A percentile compares a stretch with the other conserved stretches of the same genome.
Evolutionary conservation across 2,888 invertebrate genomes (phyloP).

Genomic region (Eueremaeus valkanovi): DNA sequence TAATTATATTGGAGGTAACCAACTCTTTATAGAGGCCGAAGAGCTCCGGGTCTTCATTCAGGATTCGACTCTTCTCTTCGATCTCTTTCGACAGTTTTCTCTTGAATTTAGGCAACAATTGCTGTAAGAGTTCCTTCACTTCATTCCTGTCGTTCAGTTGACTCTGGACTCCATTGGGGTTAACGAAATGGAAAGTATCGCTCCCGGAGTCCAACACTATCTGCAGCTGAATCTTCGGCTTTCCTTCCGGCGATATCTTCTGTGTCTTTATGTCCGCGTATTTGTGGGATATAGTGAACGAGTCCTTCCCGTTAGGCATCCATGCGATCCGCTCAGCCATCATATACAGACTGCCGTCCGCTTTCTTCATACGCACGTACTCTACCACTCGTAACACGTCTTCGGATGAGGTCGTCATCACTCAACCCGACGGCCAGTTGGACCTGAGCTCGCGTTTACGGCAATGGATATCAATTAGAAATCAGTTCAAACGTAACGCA

Average conservation of each 20-base stretch:
- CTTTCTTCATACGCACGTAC: conserved; percentile 90
- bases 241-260: conserved; percentile 90
- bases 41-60: conserved; percentile 83
- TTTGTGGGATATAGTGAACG: conserved; percentile 84
- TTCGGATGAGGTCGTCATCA: conserved; percentile 69
- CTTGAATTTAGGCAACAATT: conserved; percentile 87
- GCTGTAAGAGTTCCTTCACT: conserved; percentile 85
- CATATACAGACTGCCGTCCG: conserved; percentile 88
- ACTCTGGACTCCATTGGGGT: conserved; percentile 72
- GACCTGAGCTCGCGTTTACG: not conserved
- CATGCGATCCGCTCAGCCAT: conserved; percentile 94
- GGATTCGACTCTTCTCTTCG: conserved; percentile 77
- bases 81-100: conserved; percentile 83
- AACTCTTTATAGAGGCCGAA: conserved; percentile 93
- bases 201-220: conserved; percentile 87
- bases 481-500: not conserved
- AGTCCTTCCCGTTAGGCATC: conserved; percentile 87
- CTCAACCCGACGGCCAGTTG: not conserved
- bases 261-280: conserved; percentile 96
- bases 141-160: conserved; percentile 86
- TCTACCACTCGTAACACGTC: conserved; percentile 89
- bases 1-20: conserved; percentile 90
- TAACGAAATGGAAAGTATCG: conserved; percentile 95
- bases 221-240: conserved; percentile 96
- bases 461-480: too few species aligned